A percentile compares a stretch with the other conserved stretches of the same genome.
Conservation (phyloP, 2,113 vertebrate species). For the Scomber colias region DNA sequence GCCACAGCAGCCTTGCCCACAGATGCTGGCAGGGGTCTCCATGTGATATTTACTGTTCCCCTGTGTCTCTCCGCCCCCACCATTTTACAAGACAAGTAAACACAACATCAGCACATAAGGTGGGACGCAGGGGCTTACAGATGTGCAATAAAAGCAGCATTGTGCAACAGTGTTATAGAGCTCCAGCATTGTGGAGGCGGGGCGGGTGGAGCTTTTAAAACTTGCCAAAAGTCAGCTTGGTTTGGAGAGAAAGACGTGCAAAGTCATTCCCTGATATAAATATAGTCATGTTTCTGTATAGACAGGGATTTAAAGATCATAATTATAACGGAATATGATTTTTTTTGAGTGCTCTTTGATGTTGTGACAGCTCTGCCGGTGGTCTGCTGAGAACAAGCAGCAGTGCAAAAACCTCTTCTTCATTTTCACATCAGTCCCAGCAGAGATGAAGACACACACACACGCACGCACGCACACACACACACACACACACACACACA, state of each 20-base stretch:
- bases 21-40: conserved; percentile 27
- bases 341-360: neutral
- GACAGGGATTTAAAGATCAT: too few relatives aligned
- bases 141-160: conserved; percentile 59
- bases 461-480: too few relatives aligned
- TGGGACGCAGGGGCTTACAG: conserved; percentile 24
- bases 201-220: conserved; percentile 17
- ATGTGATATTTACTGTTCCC: conserved; percentile 60
- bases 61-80: conserved; percentile 11
- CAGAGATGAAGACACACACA: neutral
- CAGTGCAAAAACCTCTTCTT: neutral
- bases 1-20: conserved; percentile 11
- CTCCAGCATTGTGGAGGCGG: conserved; percentile 7
- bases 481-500: too few relatives aligned
- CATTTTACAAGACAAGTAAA: conserved; percentile 63
- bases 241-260: neutral
- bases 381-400: neutral
- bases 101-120: conserved; percentile 61
- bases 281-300: neutral
- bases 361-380: conserved; percentile 3
- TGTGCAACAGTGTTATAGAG: conserved; percentile 28
- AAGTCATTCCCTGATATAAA: neutral
- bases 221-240: conserved; percentile 5
- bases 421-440: neutral
- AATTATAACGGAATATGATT: too few relatives aligned